These are phyloP conservation scores for Eilema caniola DNA, from an alignment of 2,888 invertebrate species.

Conservation along the genomic window DNA sequence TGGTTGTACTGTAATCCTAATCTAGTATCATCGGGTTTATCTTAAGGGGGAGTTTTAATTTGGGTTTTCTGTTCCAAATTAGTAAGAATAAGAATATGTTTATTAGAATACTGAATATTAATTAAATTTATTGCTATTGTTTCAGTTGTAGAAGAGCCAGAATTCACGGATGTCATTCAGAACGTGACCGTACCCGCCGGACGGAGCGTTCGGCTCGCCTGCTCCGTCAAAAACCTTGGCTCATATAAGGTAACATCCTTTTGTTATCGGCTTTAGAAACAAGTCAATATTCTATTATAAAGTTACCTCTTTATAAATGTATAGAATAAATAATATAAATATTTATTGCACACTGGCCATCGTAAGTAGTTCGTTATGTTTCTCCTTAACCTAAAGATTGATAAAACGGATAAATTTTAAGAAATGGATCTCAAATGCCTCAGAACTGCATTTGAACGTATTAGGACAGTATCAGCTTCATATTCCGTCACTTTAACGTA, in stretches of 20 bases:
- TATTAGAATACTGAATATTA: background rate
- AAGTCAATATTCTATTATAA: background rate
- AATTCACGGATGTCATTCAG: constrained; percentile 95
- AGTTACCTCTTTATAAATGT: background rate
- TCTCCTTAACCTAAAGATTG: no score
- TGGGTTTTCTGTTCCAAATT: no score
- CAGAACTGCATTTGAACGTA: no score
- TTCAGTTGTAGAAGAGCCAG: constrained; percentile 94
- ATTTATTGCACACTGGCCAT: no score
- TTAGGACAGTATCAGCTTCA: no score
- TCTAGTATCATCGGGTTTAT: no score
- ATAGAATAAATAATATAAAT: background rate
- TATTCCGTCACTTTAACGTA: no score
- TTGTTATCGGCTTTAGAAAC: background rate
- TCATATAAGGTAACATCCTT: constrained; percentile 92
- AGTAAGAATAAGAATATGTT: background rate
- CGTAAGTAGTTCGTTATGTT: no score
- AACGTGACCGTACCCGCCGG: constrained; percentile 97
- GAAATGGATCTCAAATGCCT: no score
- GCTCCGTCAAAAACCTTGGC: constrained; percentile 96
- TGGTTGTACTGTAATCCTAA: no score
- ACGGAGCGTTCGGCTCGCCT: constrained; percentile 94
- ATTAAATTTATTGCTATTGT: constrained; percentile 66
- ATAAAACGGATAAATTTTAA: no score
- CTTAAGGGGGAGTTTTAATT: no score